Base-by-base conservation (phyloP, 92 coral and sea anemone species). In the Zoanthus gigantus region DNA sequence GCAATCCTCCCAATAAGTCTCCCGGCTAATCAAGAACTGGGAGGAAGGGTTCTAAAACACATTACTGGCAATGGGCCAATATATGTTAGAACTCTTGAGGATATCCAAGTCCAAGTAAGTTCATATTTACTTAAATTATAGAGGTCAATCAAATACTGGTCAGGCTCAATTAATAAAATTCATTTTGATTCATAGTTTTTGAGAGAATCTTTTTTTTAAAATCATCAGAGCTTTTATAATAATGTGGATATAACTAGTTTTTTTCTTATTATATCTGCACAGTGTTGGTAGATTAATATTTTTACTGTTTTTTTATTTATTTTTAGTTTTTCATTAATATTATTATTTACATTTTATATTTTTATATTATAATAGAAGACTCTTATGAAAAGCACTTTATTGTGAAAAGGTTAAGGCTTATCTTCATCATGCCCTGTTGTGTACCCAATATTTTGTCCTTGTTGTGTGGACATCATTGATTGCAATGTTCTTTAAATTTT, bases 41-140 rank as follows among this genome's bases (percentile, higher is more conserved):
- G 13, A 67, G 91, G 37, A 18, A 88, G 72, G 82, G 80, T 88
- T 12, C 18, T 88, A n/a, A 88, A 50, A 34, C 91, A 88, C 71
- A 69, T 88, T 66, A 47, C 86, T 14, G 91, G 91, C 18, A 63
- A 80, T 31, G 91, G 88, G 15, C 88, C 91, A 30, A 57, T 88
- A 12, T 88, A 88, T 31, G 50, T 88, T 7, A 81, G 91, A 71
- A 29, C 88, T 42, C 37, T 86, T 32, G 86, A 60, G 66, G 71
- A 76, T 34, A 60, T 46, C 14, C 67, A 53, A 17, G 47, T 79
- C n/a, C 84, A 44, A 48, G 42, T 54, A 50, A 79, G 69, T 54
- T 42, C 69, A 79, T 54, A 66, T 57, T 15, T 54, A 79, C 15
- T 47, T 8, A 15, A 7, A 17, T 23, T 79, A 37, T 46, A 56